Base-by-base conservation (phyloP, 2,113 vertebrate genomes). In the Sinocyclocheilus anophthalmus region DNA sequence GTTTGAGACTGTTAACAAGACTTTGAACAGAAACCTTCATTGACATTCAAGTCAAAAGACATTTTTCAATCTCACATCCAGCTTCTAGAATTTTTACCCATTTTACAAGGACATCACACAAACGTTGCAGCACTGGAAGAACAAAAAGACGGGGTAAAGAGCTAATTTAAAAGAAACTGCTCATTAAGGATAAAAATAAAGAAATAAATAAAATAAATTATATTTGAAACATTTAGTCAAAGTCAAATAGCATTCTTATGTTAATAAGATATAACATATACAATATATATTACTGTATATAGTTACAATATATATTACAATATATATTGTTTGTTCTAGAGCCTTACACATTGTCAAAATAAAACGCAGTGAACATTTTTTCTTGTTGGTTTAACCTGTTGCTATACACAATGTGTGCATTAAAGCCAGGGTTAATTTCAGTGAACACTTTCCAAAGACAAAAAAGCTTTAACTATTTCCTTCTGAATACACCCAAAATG, bases 31-130 rank as follows among this genome's bases (percentile, higher is more conserved):
- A 37, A 72, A 22, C 18, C 20, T 42, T 84, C 81, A 73, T 73
- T 73, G 30, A 55, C 69, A 84, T 84, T 73, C 30, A 55, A 24
- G 22, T 39, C 50, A 67, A 26, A 59, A 59, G 20, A 61, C 55
- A 80, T 57, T 80, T 75, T 80, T 80, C 77, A 80, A 80, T 80
- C 77, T 80, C 77, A 39, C 30, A 59, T 18, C 30, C 33, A 39
- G 12, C 37, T 80, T 59, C 77, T 39, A 61, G 50, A 39, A 37
- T 57, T 39, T 80, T 7, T 80, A 42, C 4, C 77, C 37, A 61
- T 80, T 61, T 80, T 33, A n/a, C 55, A 80, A 80, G 55, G 55
- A 61, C 55, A 61, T 63, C 20, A 80, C 55, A 80, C 30, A 80
- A 53, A 55, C 33, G 8, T 53, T 20, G 55, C 48, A 57, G 26